Base-by-base conservation (phyloP, 2,888 invertebrate species). In the Trimorus sp. region DNA sequence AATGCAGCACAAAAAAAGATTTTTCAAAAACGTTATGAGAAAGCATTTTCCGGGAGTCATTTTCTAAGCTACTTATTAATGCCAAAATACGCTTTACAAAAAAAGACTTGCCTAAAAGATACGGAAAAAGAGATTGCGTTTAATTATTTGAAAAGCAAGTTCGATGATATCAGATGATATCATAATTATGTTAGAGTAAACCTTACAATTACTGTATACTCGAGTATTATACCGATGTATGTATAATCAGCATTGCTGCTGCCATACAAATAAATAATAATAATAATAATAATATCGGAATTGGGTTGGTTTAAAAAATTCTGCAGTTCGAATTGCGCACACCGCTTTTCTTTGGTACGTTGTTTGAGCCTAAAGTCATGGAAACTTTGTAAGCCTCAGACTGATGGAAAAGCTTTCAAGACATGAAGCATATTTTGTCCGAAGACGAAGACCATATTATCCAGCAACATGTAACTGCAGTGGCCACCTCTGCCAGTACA, bases 381-480 rank as follows among this genome's bases (percentile, higher is more conserved):
- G 7, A 42, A 56, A 4, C 15, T 11, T 54, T 69, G 49, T 15
- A n/a, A 7, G 38, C 54, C 36, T 4, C 68, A 7, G 54, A 69
- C 0, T 76, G 76, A 69, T 68, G 75, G 75, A 60, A 59, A 54
- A 14, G 16, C 12, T 8, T 76, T 49, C 40, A 68, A n/a, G 11
- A 26, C 15, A 53, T 60, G 45, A 68, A 76, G 48, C 37, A 16
- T 36, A 14, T 71, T 26, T 51, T 60, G n/a, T 26, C 51, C 6
- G 12, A 48, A 49, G 53, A 71, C 59, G 70, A 71, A 51, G 53
- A 60, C 26, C 1, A 14, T 1, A 71, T 71, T 16, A 26, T 60
- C 1, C 1, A 45, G 26, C 59, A 71, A 42, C 53, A 71, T 53
- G 9, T 71, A 40, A 40, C 53, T 9, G 70, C 70, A 8, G 15